Base-by-base conservation (phyloP, 2,888 invertebrate species). In the Nomada flava region DNA sequence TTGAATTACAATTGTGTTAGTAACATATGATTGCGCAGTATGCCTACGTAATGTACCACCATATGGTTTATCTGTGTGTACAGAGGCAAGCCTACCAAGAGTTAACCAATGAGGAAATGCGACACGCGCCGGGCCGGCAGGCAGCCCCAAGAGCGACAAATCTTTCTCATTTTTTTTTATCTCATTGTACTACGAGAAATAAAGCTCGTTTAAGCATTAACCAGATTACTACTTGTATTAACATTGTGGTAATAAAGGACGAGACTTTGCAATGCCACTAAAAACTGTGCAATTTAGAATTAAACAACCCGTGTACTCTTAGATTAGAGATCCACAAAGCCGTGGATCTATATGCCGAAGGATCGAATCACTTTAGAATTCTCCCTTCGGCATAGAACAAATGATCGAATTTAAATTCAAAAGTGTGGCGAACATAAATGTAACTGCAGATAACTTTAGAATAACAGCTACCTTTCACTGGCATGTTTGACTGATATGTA, bases 31-130 rank as follows among this genome's bases (percentile, higher is more conserved):
- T 20, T 23, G 44, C 57, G 3, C n/a, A 44, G 23, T 47, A 29
- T 52, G 20, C n/a, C 60, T 26, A 20, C 52, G 36, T 18, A n/a
- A 47, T 55, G 53, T 65, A 59, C 70, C 80, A 55, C 70, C 42
- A 42, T 71, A 64, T 36, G 20, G 57, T 53, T 68, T 83, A 53
- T 42, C 52, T 64, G 96, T 96, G 90, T 60, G 96, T 96, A 90
- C 26, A 59, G 59, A 69, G 76, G 65, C 86, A 76, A 86, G 78
- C 77, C 82, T 76, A 82, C 86, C 29, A 64, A 59, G 55, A 72
- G 55, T 69, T 73, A 57, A 60, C 78, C 76, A 79, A 83, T 83
- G n/a, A 57, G 70, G 67, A 63, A 70, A 36, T 70, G 67, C 55
- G 67, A 71, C 55, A 57, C 72, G 72, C 63, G 63, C 18, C 74